Conservation (phyloP, 2,888 invertebrate genomes). For the Agriotes lineatus region DNA sequence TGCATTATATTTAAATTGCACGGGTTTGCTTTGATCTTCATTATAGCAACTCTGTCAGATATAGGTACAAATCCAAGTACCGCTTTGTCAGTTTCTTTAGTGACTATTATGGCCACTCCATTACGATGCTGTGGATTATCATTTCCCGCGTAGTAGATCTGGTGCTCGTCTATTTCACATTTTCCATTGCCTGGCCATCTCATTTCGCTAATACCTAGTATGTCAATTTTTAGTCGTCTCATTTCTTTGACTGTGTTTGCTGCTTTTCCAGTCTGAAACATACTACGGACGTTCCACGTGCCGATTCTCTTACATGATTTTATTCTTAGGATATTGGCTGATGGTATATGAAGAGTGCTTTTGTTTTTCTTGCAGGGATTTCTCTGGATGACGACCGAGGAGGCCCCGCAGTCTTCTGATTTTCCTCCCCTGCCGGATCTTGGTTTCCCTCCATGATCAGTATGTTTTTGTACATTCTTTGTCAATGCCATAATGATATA, state of each 20-base stretch:
- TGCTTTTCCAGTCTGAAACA: slow-evolving; percentile 27
- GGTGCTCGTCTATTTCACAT: slow-evolving; percentile 21
- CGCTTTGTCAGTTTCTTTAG: slow-evolving; percentile 12
- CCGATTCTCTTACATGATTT: slow-evolving; percentile 2
- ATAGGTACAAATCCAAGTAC: slow-evolving; percentile 29
- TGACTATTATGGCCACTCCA: slow-evolving; percentile 28
- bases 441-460: no score
- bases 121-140: slow-evolving; percentile 33
- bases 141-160: slow-evolving; percentile 38
- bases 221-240: slow-evolving; percentile 24
- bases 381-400: no score
- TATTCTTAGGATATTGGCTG: background rate
- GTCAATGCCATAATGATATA: no score
- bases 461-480: no score
- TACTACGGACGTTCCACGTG: slow-evolving; percentile 19
- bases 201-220: slow-evolving; percentile 34
- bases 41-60: slow-evolving; percentile 25
- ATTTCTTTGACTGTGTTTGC: slow-evolving; percentile 28
- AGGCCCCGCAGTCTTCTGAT: no score
- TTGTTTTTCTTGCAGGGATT: no score
- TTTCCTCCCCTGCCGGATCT: no score
- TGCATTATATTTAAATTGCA: slow-evolving; percentile 43
- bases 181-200: slow-evolving; percentile 35
- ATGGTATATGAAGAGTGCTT: no score
- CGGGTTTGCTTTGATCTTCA: slow-evolving; percentile 26